Percentiles rank a stretch among this genome's conserved stretches.
Conservation (phyloP, 2,797 vertebrate genomes). For the Hafferia zeledoni region DNA sequence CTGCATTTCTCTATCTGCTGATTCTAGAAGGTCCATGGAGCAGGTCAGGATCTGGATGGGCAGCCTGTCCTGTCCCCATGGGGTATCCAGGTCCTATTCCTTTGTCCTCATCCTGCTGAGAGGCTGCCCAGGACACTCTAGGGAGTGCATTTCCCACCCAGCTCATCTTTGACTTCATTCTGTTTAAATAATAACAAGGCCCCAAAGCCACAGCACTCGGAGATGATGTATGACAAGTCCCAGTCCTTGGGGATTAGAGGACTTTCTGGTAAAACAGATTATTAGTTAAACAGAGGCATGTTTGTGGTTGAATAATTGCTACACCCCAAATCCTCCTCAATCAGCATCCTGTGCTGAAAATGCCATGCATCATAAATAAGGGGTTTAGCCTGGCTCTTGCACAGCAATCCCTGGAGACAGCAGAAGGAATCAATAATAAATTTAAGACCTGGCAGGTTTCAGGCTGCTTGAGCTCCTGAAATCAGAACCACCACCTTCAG, state of each 20-base stretch:
- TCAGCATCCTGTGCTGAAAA: conserved; percentile 56
- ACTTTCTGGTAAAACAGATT: not conserved
- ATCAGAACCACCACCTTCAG: not conserved
- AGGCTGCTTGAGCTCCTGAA: conserved; percentile 36
- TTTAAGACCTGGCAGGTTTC: conserved; percentile 55
- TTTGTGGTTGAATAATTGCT: conserved; percentile 12
- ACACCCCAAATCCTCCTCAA: conserved; percentile 9
- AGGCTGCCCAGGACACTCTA: not conserved
- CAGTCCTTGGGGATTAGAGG: not conserved
- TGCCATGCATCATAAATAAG: conserved; percentile 54
- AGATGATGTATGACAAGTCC: not conserved
- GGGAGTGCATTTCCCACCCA: not conserved
- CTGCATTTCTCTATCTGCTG: not conserved
- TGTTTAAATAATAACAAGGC: not conserved
- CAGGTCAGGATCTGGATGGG: not conserved
- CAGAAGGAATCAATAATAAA: conserved; percentile 59
- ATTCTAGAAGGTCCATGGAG: not conserved
- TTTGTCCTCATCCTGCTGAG: rapidly evolving
- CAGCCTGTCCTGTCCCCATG: not conserved
- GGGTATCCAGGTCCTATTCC: not conserved
- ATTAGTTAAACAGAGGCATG: not conserved
- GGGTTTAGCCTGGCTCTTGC: conserved; percentile 50
- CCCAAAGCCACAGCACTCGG: rapidly evolving
- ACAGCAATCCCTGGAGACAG: conserved; percentile 45
- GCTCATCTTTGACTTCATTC: not conserved